Percentiles rank a stretch among this genome's conserved stretches.
Evolutionary conservation across 35 echinoderm and acorn worm genomes (phyloP).

Genomic region (Ptychodera flava): DNA sequence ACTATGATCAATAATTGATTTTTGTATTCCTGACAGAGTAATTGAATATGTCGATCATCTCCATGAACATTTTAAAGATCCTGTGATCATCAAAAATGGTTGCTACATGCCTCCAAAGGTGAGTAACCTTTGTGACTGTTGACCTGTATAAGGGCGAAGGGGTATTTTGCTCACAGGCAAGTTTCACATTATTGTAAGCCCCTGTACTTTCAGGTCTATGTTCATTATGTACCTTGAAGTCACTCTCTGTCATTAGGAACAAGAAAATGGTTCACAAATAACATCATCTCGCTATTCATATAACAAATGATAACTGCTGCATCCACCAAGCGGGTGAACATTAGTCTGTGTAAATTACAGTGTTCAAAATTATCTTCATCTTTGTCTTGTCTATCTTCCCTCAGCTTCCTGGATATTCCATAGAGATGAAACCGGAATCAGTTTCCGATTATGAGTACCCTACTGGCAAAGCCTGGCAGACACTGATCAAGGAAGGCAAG

Average conservation of each 20-base stretch:
- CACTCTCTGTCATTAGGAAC: neutral
- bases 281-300: too few species aligned
- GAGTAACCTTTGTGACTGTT: neutral
- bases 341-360: too few species aligned
- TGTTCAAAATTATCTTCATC: too few species aligned
- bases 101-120: constrained; percentile 80
- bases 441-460: constrained; percentile 73
- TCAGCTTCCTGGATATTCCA: constrained; percentile 81
- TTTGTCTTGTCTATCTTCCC: too few species aligned
- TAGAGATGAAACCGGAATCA: constrained; percentile 54
- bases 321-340: too few species aligned
- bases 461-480: constrained; percentile 58
- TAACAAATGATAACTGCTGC: too few species aligned
- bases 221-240: neutral
- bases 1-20: too few species aligned
- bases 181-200: neutral
- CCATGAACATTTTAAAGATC: constrained; percentile 77
- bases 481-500: constrained; percentile 65
- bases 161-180: neutral
- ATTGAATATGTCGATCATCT: constrained; percentile 96
- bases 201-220: neutral
- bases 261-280: neutral
- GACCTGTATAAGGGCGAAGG: too few species aligned
- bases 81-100: constrained; percentile 71
- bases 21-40: constrained; percentile 47